Base-by-base conservation (phyloP, 2,888 invertebrate genomes). In the Calameuta idolon region DNA sequence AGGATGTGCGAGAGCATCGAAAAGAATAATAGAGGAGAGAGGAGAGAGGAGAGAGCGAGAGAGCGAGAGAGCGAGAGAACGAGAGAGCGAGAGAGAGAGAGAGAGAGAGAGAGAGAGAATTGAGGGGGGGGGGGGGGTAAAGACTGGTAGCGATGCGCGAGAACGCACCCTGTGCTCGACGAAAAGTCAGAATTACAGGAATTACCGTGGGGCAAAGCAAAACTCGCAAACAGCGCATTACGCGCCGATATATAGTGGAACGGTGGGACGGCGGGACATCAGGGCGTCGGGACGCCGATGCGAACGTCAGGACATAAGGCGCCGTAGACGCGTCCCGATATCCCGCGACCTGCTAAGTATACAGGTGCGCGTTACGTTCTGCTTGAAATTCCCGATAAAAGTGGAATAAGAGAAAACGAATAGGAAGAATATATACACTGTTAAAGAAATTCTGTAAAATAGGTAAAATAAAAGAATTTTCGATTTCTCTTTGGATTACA, bases 181-280 rank as follows among this genome's bases (percentile, higher is more conserved):
- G 84, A 85, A 88, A 89, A 85, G 89, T 90, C 90, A 85, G 88
- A 90, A 91, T 91, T 91, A 90, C 84, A 85, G 85, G 89, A 89
- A 90, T 90, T 90, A 89, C 86, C 84, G 83, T 83, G 79, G 79
- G 86, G 85, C 84, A 82, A 83, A 83, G 79, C 75, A 76, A 83
- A 75, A 81, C 85, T 81, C 82, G 83, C 87, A 85, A 85, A 83
- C 84, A 83, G 81, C 82, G 81, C 83, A 85, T 86, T 85, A 85
- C 84, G 84, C 81, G 79, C 71, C 79, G 81, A 80, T 84, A 77
- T 79, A 81, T 69, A 75, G 69, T 69, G 35, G 11, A 11, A 35
- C 35, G 35, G 35, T 33, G 33, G 33, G 33, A 33, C 3, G 33
- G 33, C 4, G 33, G 33, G 33, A 33, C 33, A 33, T 33, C 11